Percentiles rank a stretch among this genome's conserved stretches.
phyloP scores from a whole-genome alignment of 1,140 invertebrate species.

The Antheraea mylitta region DNA sequence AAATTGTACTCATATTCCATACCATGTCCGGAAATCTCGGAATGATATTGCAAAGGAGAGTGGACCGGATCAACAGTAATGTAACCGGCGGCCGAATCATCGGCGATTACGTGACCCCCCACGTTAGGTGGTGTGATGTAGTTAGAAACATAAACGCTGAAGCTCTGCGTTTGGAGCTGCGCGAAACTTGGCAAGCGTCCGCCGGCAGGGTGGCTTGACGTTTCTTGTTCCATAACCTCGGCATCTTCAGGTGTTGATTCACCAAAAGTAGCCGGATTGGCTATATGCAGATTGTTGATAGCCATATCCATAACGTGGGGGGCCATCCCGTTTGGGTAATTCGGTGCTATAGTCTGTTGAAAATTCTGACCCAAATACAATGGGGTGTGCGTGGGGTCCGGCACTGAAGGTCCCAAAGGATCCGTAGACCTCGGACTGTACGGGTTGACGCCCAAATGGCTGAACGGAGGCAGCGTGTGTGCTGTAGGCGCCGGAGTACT shows the following conservation, averaged over 20 bases:
- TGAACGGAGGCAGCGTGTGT: conserved; percentile 79
- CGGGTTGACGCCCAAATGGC: conserved; percentile 77
- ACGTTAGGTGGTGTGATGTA: conserved; percentile 82
- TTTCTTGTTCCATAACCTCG: conserved; percentile 71
- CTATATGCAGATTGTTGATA: conserved; percentile 84
- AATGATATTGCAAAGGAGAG: conserved; percentile 64
- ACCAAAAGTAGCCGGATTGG: conserved; percentile 86
- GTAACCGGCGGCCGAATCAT: conserved; percentile 77
- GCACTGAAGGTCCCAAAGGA: conserved; percentile 78
- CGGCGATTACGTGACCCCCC: conserved; percentile 84
- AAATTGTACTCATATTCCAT: conserved; percentile 61
- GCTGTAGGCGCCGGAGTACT: conserved; percentile 80
- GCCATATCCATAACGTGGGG: conserved; percentile 89
- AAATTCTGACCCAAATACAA: conserved; percentile 80
- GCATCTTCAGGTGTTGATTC: conserved; percentile 74
- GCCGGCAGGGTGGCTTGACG: conserved; percentile 72
- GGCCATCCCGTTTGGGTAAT: conserved; percentile 90
- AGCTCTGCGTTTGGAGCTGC: conserved; percentile 80
- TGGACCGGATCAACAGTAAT: conserved; percentile 66
- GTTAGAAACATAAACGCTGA: conserved; percentile 78
- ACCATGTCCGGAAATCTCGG: conserved; percentile 53
- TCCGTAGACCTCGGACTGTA: conserved; percentile 77
- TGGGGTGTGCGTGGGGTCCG: conserved; percentile 81
- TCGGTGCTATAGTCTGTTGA: conserved; percentile 79
- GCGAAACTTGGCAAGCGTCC: conserved; percentile 82